Evolutionary conservation across 2,113 vertebrate genomes (phyloP), one percentile per base, ranked within the genome.

Genomic region (Regulus satrapa): DNA sequence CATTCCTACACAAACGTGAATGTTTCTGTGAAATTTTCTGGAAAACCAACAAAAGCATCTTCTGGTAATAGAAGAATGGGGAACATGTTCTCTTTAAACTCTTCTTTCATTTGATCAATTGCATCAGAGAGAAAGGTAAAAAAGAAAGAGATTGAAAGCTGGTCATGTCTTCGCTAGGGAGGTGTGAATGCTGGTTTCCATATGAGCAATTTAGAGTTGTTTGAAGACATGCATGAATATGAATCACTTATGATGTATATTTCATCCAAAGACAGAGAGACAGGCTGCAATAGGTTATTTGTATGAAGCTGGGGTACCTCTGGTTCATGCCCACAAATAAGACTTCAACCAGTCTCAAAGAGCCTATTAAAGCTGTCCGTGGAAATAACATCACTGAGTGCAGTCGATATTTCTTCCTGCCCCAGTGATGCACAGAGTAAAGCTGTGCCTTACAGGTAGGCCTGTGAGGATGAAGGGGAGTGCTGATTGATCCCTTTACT

Each of bases 211-310:
- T 73, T 82, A 31, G 43, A 79, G 48, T 58, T 93, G 18, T 96
- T 95, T 94, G 71, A 73, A 93, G 74, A 73, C 51, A 62, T 85
- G 17, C 46, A 69, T 76, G 80, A 78, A 86, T 83, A 68, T 88
- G 63, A 86, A 88, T 88, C 59, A 59, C 82, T 95, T 91, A 66
- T 95, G 67, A 93, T 96, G 73, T 92, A 66, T 95, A 91, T 95
- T 95, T 91, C 67, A 93, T 87, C 49, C 62, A 61, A 59, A 80
- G 73, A 18, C 2, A 9, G 56, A 1, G 12, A 79, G 69, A 56
- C 3, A 1, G 34, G 34, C 59, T 86, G n/a, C 49, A 54, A 12
- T 64, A 36, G 40, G 71, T 58, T 93, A 72, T 73, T 82, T 10
- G 2, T 38, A 6, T 49, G 24, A 73, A 49, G 38, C 77, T 69